Base-by-base conservation (phyloP, 2,113 vertebrate species). In the Cardinalis cardinalis region DNA sequence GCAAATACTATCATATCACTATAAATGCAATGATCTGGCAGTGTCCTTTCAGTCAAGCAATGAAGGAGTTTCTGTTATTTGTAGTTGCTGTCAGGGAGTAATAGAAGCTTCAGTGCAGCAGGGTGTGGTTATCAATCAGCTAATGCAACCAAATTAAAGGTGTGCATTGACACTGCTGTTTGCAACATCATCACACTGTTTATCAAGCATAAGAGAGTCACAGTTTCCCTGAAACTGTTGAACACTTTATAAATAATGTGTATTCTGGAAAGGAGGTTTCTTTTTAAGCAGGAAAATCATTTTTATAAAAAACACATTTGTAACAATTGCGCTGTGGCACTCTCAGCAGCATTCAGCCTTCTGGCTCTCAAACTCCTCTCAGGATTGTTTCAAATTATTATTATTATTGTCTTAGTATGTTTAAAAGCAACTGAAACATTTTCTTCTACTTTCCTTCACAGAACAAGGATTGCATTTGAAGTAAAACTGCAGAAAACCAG, bases 401-500 rank as follows among this genome's bases (percentile, higher is more conserved):
- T 92, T 95, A 88, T 92, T 95, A 89, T 63, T 80, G 48, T 24
- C 49, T 73, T 74, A 66, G 25, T 77, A 43, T 92, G 41, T 90
- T 94, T 94, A 95, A 91, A 88, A 87, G 60, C 49, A 90, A 66
- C 81, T 95, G 78, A 97, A 96, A 93, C 41, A 60, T 95, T 91
- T 94, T 90, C 92, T 92, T 93, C 92, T 97, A 79, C 88, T 97
- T 84, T 93, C 71, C 90, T 96, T 95, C 90, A 89, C 97, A 99
- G 99, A 97, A 99, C 99, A 60, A 98, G 99, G 93, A 98, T 98
- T 96, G 99, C 99, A 20, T 99, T 99, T 96, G 99, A 99, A 97
- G 98, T 98, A 92, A 99, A 99, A 97, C 98, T 99, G 94, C 99
- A 99, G 98, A 99, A 98, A 98, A 99, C 99, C 97, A 99, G 99